Conservation (phyloP, 2,797 vertebrate species). For the Gambusia yucatana region DNA sequence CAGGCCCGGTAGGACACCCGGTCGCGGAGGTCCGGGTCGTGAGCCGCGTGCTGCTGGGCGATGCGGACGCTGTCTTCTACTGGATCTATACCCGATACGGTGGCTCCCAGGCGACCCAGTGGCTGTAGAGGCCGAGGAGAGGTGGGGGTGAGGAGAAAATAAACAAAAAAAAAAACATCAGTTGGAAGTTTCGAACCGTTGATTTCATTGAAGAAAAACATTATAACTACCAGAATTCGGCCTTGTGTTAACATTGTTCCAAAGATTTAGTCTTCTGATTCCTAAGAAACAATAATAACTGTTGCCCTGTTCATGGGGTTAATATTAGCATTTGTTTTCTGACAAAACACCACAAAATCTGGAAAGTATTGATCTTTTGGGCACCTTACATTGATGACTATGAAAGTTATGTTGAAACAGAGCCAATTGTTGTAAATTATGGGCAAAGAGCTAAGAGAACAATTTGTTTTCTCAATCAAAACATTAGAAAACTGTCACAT, state of each 20-base stretch:
- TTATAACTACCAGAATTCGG: neutral
- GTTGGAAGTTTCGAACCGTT: neutral
- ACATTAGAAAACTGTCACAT: too few species aligned
- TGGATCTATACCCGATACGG: conserved; percentile 92
- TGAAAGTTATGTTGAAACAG: too few species aligned
- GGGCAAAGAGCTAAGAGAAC: too few species aligned
- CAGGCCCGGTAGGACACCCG: conserved; percentile 86
- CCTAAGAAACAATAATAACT: neutral
- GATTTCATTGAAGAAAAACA: neutral
- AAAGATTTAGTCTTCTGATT: neutral
- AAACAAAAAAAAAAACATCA: too few species aligned
- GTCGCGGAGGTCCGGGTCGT: conserved; percentile 85
- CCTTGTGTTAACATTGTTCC: neutral
- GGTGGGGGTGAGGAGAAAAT: neutral
- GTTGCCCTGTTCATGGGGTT: neutral
- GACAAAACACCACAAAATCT: neutral
- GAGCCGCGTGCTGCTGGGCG: conserved; percentile 88
- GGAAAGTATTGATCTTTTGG: neutral
- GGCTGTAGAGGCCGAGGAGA: conserved; percentile 77
- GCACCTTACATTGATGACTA: too few species aligned
- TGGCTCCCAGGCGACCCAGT: conserved; percentile 93
- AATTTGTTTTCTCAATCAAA: too few species aligned
- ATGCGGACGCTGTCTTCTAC: conserved; percentile 89
- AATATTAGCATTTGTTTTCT: neutral
- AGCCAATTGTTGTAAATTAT: too few species aligned